Evolutionary conservation across 1,140 invertebrate species (phyloP), one percentile per base, ranked within the genome.

Genomic region (Notospermus geniculatus): DNA sequence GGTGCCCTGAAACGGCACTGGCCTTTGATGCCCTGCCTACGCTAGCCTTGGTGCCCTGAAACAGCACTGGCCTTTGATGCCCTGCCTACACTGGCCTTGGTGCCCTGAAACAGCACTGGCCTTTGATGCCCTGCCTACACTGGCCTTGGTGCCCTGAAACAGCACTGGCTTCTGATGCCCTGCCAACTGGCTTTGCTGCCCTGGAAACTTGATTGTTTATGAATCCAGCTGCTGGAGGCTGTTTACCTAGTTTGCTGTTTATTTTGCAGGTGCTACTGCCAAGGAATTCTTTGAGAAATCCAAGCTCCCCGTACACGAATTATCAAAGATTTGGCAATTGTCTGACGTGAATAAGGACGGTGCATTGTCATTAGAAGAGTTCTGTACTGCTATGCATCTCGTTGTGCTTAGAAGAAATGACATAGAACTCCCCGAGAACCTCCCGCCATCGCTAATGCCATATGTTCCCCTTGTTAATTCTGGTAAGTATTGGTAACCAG

Each of bases 231-330:
- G 15, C 32, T 36, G 32, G 15, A 36, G 15, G 32, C 15, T 36
- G 15, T 7, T 36, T 36, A 15, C 32, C 32, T 36, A 15, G 15
- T 7, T 52, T 4, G 4, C 9, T 54, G 60, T 60, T 62, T 60
- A 46, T 67, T 45, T 68, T 87, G 86, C 22, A 80, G 93, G 93
- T 60, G 85, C 87, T 41, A 86, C 90, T 15, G 95, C 95, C 1
- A 90, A 95, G 74, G 87, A 89, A 64, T 98, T 97, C 80, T 98
- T 98, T 83, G 94, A 97, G 82, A 97, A 96, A 80, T 97, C 94
- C 50, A 89, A 91, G 57, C 85, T 98, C 55, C 91, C 94, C 1
- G 89, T 95, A 11, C 83, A 89, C 32, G 94, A 97, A 81, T 82
- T 98, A 2, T 88, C 93, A 53, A 92, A 93, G 79, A 98, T 98